Percentiles rank a stretch among this genome's conserved stretches.
Evolutionary conservation across 2,113 vertebrate species (phyloP).

Genomic region (Brachionichthys hirsutus): DNA sequence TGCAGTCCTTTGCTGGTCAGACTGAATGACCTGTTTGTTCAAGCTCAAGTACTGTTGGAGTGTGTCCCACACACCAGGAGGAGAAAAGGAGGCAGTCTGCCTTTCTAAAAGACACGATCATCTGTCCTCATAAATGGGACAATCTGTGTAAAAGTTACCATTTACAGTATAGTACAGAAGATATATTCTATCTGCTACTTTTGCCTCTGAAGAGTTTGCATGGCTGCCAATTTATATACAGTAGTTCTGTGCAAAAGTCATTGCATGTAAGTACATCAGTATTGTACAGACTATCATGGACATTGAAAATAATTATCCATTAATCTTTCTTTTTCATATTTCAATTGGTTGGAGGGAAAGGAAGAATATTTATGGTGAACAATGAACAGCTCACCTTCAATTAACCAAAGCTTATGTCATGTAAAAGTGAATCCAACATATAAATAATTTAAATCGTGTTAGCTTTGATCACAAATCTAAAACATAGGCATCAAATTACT

Average conservation of each 20-base stretch:
- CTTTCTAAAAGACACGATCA: conserved; percentile 79
- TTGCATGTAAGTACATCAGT: conserved; percentile 18
- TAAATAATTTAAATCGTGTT: not conserved
- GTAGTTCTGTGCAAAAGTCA: conserved; percentile 31
- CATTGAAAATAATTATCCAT: conserved; percentile 8
- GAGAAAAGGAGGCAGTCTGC: conserved; percentile 67
- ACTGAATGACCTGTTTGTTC: conserved; percentile 73
- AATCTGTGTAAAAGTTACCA: conserved; percentile 63
- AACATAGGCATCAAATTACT: not conserved
- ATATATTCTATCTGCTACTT: conserved; percentile 37
- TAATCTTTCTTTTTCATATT: conserved; percentile 1
- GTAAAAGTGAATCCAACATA: conserved; percentile 22
- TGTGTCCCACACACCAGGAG: conserved; percentile 56
- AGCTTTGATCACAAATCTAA: conserved; percentile 15
- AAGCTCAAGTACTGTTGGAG: conserved; percentile 70
- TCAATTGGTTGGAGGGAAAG: conserved; percentile 9
- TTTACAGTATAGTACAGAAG: conserved; percentile 60
- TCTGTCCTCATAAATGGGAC: conserved; percentile 73
- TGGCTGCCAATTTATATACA: conserved; percentile 29
- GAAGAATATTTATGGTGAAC: not conserved
- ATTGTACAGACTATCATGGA: conserved; percentile 12
- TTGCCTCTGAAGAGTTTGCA: conserved; percentile 33
- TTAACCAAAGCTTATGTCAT: conserved; percentile 10
- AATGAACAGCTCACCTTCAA: conserved; percentile 6
- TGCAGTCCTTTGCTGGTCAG: conserved; percentile 46